A percentile compares a stretch with the other conserved stretches of the same genome.
Conservation (phyloP, 2,797 vertebrate genomes). For the Astyanax mexicanus region DNA sequence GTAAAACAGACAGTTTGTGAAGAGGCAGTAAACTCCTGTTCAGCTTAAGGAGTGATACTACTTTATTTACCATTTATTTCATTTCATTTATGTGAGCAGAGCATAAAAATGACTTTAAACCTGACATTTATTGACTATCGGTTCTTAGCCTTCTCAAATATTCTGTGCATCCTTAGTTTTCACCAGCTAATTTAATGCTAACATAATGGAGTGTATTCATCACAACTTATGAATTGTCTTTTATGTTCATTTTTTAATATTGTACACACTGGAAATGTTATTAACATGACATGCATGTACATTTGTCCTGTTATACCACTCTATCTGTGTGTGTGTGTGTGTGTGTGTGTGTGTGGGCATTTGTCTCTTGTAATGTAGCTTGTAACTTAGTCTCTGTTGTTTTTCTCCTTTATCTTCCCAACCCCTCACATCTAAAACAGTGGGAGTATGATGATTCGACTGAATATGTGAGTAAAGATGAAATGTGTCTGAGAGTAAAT, state of each 20-base stretch:
- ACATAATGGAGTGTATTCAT: constrained; percentile 12
- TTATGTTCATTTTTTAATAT: neutral
- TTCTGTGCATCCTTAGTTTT: too few relatives aligned
- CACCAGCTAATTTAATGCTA: neutral
- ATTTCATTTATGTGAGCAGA: too few relatives aligned
- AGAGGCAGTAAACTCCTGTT: too few relatives aligned
- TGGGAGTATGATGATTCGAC: constrained; percentile 99
- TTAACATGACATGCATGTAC: neutral
- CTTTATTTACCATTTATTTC: too few relatives aligned
- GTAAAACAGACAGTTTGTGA: too few relatives aligned
- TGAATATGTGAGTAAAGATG: constrained; percentile 95
- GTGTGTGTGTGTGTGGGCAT: neutral
- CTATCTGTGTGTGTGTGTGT: neutral
- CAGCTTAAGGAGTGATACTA: too few relatives aligned
- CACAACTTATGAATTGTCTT: neutral
- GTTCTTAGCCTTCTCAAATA: too few relatives aligned
- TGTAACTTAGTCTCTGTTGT: constrained; percentile 48
- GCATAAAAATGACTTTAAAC: too few relatives aligned
- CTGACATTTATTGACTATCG: too few relatives aligned
- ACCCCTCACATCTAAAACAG: constrained; percentile 83
- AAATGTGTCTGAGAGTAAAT: constrained; percentile 26
- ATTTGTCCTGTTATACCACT: constrained; percentile 2
- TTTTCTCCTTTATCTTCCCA: constrained; percentile 58
- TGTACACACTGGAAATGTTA: neutral
- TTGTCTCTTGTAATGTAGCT: constrained; percentile 5